Evolutionary conservation across 2,797 vertebrate species (phyloP).

Genomic region (Parambassis ranga): DNA sequence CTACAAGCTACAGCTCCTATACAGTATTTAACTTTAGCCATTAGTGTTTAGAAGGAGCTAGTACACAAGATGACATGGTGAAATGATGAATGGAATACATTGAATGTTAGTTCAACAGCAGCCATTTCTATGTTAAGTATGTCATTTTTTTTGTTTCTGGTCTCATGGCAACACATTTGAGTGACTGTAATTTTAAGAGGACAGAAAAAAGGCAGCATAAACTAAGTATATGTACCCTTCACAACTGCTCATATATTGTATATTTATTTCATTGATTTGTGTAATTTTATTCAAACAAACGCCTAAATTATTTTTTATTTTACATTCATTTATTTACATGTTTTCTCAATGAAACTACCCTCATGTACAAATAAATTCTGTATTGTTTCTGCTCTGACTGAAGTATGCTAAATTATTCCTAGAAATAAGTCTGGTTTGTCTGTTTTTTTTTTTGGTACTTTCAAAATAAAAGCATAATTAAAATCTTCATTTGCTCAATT

Average conservation of each 20-base stretch:
- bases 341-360: constrained; percentile 83
- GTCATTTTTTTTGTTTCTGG: constrained; percentile 40
- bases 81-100: constrained; percentile 33
- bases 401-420: constrained; percentile 93
- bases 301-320: constrained; percentile 95
- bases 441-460: constrained; percentile 93
- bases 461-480: constrained; percentile 71
- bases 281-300: constrained; percentile 77
- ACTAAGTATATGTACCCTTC: constrained; percentile 56
- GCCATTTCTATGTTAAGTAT: constrained; percentile 53
- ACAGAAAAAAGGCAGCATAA: constrained; percentile 65
- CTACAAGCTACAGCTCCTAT: constrained; percentile 74
- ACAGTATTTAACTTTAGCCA: constrained; percentile 57
- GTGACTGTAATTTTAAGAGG: constrained; percentile 42
- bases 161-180: constrained; percentile 31
- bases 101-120: constrained; percentile 43
- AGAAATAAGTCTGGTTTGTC: constrained; percentile 85
- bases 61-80: constrained; percentile 30
- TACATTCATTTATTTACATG: constrained; percentile 79
- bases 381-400: constrained; percentile 81
- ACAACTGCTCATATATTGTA: constrained; percentile 75
- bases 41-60: constrained; percentile 34
- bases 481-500: constrained; percentile 40
- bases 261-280: constrained; percentile 96
- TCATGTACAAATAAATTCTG: constrained; percentile 81